These are phyloP conservation scores for Coreoperca whiteheadi DNA, from an alignment of 2,113 vertebrate species.

Conservation along the genomic window DNA sequence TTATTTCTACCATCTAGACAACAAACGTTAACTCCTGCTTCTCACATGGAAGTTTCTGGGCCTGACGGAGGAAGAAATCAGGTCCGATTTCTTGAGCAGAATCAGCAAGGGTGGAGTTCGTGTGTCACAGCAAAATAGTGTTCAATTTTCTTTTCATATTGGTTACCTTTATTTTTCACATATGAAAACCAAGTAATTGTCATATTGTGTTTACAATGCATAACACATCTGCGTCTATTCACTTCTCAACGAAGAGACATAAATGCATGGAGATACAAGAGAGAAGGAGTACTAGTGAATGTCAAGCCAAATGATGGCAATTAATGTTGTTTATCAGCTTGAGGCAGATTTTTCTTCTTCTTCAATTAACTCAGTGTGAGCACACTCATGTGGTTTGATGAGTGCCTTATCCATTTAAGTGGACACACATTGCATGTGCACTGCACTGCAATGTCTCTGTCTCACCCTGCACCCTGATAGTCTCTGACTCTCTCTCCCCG, in stretches of 20 bases:
- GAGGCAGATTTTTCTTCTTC: conserved; percentile 59
- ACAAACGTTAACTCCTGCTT: conserved; percentile 80
- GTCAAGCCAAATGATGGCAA: conserved; percentile 62
- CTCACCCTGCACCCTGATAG: conserved; percentile 12
- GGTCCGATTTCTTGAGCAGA: conserved; percentile 35
- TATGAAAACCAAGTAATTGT: too few relatives aligned
- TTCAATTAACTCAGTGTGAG: conserved; percentile 68
- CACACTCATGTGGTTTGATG: conserved; percentile 63
- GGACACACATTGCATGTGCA: conserved; percentile 38
- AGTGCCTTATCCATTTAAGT: conserved; percentile 57
- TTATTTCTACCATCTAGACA: conserved; percentile 87
- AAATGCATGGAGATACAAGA: conserved; percentile 4
- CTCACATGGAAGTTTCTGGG: conserved; percentile 48
- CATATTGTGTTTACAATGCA: too few relatives aligned
- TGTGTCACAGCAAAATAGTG: conserved; percentile 12
- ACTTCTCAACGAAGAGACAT: conserved; percentile 1
- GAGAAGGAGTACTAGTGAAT: conserved; percentile 22
- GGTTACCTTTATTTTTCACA: too few relatives aligned
- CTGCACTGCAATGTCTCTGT: not conserved
- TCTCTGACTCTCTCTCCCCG: not conserved
- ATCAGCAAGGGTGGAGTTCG: not conserved
- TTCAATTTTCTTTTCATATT: not conserved
- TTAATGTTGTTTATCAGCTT: conserved; percentile 69
- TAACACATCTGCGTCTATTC: too few relatives aligned
- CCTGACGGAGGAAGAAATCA: conserved; percentile 53